These are phyloP conservation scores for Mythimna lalbum DNA, from an alignment of 2,888 invertebrate species.

Conservation along the genomic window DNA sequence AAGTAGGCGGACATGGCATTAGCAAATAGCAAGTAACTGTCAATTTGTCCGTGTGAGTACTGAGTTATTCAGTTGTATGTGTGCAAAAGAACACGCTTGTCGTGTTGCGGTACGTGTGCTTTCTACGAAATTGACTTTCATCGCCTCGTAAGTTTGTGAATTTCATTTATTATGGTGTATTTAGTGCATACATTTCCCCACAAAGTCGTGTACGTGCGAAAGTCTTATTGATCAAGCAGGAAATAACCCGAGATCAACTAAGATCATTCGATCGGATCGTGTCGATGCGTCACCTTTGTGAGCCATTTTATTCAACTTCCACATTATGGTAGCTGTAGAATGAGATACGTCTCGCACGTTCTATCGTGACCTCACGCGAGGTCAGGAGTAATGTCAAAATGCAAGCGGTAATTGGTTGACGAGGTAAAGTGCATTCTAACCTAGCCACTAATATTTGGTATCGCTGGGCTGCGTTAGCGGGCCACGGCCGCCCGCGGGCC, in stretches of 20 bases:
- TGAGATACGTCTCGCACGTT: conserved; percentile 44
- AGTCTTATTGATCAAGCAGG: conserved; percentile 50
- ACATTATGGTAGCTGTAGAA: conserved; percentile 70
- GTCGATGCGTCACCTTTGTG: conserved; percentile 91
- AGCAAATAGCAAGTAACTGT: conserved; percentile 51
- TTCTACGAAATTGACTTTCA: conserved; percentile 88
- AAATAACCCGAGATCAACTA: conserved; percentile 71
- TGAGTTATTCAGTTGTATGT: conserved; percentile 81
- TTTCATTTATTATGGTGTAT: conserved; percentile 81
- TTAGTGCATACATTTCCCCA: conserved; percentile 70
- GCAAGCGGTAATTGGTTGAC: conserved; percentile 41
- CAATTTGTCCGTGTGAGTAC: conserved; percentile 68
- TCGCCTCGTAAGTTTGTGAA: conserved; percentile 90
- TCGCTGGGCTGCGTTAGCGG: conserved; percentile 63
- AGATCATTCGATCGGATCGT: conserved; percentile 88
- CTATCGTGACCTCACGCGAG: conserved; percentile 44
- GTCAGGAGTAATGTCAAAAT: conserved; percentile 47
- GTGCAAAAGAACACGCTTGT: conserved; percentile 86
- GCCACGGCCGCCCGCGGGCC: conserved; percentile 60
- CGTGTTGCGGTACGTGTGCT: conserved; percentile 88
- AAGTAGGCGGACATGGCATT: conserved; percentile 21
- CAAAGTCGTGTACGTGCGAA: conserved; percentile 64
- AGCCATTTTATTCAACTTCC: conserved; percentile 87
- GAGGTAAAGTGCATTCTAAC: conserved; percentile 77
- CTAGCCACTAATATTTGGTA: conserved; percentile 67